phyloP scores from a whole-genome alignment of 1,140 invertebrate species.

The Belonocnema kinseyi region DNA sequence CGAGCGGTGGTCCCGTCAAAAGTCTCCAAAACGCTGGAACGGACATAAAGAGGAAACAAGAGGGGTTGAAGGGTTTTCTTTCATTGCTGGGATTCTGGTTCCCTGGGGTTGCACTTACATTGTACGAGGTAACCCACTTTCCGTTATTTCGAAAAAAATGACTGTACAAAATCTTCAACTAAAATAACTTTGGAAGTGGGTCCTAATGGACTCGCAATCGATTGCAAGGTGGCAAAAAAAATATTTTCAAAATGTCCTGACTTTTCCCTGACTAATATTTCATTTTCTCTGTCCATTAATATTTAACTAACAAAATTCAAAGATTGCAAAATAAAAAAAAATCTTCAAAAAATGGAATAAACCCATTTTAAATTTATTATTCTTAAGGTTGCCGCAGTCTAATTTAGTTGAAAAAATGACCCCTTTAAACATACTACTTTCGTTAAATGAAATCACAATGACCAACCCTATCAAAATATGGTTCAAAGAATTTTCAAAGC shows the following conservation, averaged over 20 bases:
- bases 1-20: slow-evolving; percentile 16
- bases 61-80: slow-evolving; percentile 9
- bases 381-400: no score
- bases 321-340: background rate
- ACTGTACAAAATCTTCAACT: background rate
- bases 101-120: slow-evolving; percentile 27
- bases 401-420: no score
- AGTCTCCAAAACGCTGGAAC: slow-evolving; percentile 20
- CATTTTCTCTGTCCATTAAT: no score
- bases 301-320: no score
- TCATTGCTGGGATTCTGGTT: slow-evolving; percentile 7
- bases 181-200: no score
- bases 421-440: no score
- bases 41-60: slow-evolving; percentile 19
- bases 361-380: no score
- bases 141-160: slow-evolving; percentile 3
- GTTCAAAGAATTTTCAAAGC: no score
- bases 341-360: no score
- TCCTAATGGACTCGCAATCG: background rate
- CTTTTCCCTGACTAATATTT: no score
- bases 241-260: background rate
- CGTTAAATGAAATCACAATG: no score
- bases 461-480: no score
- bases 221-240: background rate
- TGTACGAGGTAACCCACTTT: slow-evolving; percentile 24